Conservation (phyloP, 2,888 invertebrate species). For the Nephrotoma appendiculata region DNA sequence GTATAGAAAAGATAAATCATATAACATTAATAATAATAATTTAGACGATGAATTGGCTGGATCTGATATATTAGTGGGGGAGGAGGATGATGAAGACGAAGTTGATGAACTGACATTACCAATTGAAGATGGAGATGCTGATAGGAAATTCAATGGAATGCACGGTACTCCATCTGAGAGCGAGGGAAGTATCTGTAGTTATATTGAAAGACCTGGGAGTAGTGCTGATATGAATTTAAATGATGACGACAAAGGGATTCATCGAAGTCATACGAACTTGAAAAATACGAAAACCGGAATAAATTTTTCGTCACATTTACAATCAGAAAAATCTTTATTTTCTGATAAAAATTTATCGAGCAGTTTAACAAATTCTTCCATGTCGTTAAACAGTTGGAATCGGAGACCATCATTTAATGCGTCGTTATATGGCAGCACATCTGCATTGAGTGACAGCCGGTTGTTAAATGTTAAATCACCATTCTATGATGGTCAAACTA, state of each 20-base stretch:
- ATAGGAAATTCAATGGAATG: conserved; percentile 9
- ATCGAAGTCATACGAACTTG: conserved; percentile 7
- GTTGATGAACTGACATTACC: conserved; percentile 7
- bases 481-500: conserved; percentile 60
- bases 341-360: conserved; percentile 18
- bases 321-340: conserved; percentile 29
- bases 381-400: conserved; percentile 25
- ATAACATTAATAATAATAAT: background rate
- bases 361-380: conserved; percentile 26
- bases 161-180: conserved; percentile 21
- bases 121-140: conserved; percentile 11
- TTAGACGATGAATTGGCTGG: background rate
- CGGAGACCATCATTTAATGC: conserved; percentile 28
- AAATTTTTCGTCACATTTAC: conserved; percentile 28
- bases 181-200: conserved; percentile 17
- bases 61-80: background rate
- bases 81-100: conserved; percentile 8
- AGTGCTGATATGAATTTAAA: background rate
- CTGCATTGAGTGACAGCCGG: conserved; percentile 30
- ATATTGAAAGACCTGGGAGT: conserved; percentile 10
- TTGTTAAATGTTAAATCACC: conserved; percentile 39
- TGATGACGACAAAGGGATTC: conserved; percentile 12
- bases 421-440: conserved; percentile 30
- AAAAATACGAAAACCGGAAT: conserved; percentile 18
- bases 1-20: background rate